Conservation (phyloP, 1,140 invertebrate species). For the Drosophila eugracilis region DNA sequence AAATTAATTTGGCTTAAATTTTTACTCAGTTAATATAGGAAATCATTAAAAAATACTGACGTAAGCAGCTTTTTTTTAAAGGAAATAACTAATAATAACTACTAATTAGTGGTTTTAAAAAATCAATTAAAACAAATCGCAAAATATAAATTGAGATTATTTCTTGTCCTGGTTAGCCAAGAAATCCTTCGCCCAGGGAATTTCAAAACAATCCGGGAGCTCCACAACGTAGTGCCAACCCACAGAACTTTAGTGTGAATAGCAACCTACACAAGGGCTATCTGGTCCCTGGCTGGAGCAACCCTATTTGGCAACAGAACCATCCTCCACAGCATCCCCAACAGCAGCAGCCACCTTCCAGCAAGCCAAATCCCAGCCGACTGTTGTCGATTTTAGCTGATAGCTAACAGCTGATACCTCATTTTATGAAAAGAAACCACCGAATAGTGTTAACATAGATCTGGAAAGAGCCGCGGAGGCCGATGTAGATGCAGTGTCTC, state of each 20-base stretch:
- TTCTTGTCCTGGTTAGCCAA: slow-evolving; percentile 29
- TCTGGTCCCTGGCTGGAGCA: slow-evolving; percentile 36
- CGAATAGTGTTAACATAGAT: slow-evolving; percentile 72
- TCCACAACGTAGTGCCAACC: slow-evolving; percentile 60
- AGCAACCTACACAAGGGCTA: slow-evolving; percentile 41
- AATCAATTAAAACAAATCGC: no score
- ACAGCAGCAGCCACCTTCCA: slow-evolving; percentile 66
- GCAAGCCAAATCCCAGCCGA: slow-evolving; percentile 67
- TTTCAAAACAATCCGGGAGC: slow-evolving; percentile 28
- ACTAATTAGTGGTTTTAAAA: no score
- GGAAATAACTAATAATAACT: no score
- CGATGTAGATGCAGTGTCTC: slow-evolving; percentile 50
- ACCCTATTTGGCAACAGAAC: slow-evolving; percentile 37
- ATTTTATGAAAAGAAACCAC: slow-evolving; percentile 82
- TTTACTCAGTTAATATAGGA: no score
- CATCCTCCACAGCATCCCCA: slow-evolving; percentile 51
- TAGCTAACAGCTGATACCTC: slow-evolving; percentile 81
- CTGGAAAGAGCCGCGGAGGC: slow-evolving; percentile 40
- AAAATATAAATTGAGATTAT: no score
- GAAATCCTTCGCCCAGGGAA: slow-evolving; percentile 46
- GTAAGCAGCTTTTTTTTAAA: no score
- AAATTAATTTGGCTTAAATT: no score
- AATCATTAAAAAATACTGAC: no score
- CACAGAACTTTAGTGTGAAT: slow-evolving; percentile 66
- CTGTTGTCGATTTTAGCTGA: slow-evolving; percentile 66